These are phyloP conservation scores for Sakesphorus luctuosus DNA, from an alignment of 2,113 vertebrate genomes.

Conservation along the genomic window DNA sequence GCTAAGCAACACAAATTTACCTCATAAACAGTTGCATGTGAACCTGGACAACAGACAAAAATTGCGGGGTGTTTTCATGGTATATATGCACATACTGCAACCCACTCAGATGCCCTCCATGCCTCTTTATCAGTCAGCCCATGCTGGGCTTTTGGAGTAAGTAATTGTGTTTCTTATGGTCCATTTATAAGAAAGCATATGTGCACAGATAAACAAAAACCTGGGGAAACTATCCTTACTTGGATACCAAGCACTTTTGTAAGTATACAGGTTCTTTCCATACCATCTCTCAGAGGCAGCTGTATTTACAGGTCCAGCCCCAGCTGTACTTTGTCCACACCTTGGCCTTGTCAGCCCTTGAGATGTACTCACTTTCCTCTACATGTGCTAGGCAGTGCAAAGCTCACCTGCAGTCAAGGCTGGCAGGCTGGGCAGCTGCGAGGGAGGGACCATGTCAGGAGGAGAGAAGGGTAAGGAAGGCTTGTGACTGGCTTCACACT, in stretches of 20 bases:
- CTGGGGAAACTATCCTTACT: neutral
- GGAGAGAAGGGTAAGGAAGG: neutral
- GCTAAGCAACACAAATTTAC: slow-evolving; percentile 1
- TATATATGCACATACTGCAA: neutral
- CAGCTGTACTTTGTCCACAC: neutral
- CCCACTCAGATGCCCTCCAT: neutral
- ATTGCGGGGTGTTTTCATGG: neutral
- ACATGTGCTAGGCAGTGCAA: neutral
- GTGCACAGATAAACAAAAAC: neutral
- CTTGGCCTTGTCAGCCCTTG: neutral
- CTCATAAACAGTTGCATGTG: neutral
- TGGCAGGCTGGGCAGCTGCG: neutral
- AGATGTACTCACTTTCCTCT: neutral
- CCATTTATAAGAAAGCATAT: neutral
- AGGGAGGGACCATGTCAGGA: rapidly evolving
- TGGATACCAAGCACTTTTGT: neutral
- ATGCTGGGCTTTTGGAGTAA: neutral
- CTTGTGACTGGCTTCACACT: neutral
- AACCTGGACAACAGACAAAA: neutral
- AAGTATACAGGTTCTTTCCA: neutral
- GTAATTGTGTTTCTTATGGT: neutral
- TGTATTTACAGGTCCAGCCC: neutral
- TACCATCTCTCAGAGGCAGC: neutral
- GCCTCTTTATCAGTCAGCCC: neutral
- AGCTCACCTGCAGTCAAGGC: neutral